These are phyloP conservation scores for Oreochromis mossambicus DNA, from an alignment of 2,797 vertebrate genomes.

Conservation along the genomic window DNA sequence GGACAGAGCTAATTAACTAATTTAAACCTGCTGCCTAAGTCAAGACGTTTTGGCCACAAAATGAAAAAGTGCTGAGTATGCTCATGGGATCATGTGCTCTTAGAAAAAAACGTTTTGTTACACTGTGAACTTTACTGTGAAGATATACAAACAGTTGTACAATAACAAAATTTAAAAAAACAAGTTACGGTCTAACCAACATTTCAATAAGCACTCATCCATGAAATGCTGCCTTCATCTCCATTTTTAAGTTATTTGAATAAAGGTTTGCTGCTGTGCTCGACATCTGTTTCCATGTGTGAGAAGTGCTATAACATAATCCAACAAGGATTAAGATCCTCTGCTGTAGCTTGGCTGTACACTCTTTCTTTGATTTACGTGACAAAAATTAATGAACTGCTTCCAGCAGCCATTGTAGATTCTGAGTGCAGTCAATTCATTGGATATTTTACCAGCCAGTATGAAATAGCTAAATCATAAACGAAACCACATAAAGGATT, in stretches of 20 bases:
- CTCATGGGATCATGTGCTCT: not conserved
- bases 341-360: not conserved
- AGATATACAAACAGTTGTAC: not conserved
- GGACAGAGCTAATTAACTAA: not conserved
- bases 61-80: fast-evolving
- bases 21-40: not conserved
- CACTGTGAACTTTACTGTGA: not conserved
- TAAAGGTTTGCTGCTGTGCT: not conserved
- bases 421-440: not conserved
- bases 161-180: not conserved
- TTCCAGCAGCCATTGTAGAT: not conserved
- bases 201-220: not conserved
- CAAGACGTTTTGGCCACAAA: not conserved
- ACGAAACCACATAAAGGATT: not conserved
- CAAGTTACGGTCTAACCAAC: not conserved
- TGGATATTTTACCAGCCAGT: not conserved
- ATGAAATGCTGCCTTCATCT: not conserved
- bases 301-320: not conserved
- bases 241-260: not conserved
- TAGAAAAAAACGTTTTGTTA: not conserved
- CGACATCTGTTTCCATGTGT: not conserved
- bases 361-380: not conserved
- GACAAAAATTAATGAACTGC: not conserved
- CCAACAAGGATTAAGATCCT: not conserved
- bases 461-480: not conserved